Percentiles rank a stretch among this genome's conserved stretches.
These are phyloP conservation scores for Zophobas atratus DNA, from an alignment of 1,140 invertebrate species.

Conservation along the genomic window DNA sequence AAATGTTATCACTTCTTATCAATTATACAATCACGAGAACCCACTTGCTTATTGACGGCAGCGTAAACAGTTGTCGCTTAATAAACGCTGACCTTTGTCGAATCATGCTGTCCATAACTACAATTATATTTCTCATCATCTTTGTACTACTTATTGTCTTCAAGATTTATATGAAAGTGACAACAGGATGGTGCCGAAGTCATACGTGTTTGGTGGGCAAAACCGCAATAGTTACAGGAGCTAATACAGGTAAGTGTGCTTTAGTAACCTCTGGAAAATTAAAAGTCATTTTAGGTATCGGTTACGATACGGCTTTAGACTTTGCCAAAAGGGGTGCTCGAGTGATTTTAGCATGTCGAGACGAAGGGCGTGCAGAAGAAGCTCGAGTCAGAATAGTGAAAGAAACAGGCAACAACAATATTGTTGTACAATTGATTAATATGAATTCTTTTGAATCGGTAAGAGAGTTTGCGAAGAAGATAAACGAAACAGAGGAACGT, in stretches of 20 bases:
- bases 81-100: neutral
- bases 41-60: too few species aligned
- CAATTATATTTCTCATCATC: neutral
- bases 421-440: conserved; percentile 75
- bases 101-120: neutral
- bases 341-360: conserved; percentile 80
- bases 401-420: conserved; percentile 70
- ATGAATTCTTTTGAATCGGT: conserved; percentile 75
- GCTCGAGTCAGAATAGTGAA: conserved; percentile 73
- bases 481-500: conserved; percentile 75
- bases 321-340: conserved; percentile 76
- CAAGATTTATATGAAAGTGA: conserved; percentile 51
- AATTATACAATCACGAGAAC: too few species aligned
- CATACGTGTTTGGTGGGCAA: conserved; percentile 55
- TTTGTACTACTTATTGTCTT: neutral
- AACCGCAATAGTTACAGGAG: conserved; percentile 56
- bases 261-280: neutral
- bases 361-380: conserved; percentile 78
- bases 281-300: conserved; percentile 70
- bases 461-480: conserved; percentile 73
- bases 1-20: too few species aligned
- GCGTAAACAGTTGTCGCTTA: too few species aligned
- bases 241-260: conserved; percentile 53
- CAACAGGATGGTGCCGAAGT: conserved; percentile 49
- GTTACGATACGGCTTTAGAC: conserved; percentile 79